Evolutionary conservation across 2,888 invertebrate species (phyloP), one percentile per base, ranked within the genome.

Genomic region (Acleris cristana): DNA sequence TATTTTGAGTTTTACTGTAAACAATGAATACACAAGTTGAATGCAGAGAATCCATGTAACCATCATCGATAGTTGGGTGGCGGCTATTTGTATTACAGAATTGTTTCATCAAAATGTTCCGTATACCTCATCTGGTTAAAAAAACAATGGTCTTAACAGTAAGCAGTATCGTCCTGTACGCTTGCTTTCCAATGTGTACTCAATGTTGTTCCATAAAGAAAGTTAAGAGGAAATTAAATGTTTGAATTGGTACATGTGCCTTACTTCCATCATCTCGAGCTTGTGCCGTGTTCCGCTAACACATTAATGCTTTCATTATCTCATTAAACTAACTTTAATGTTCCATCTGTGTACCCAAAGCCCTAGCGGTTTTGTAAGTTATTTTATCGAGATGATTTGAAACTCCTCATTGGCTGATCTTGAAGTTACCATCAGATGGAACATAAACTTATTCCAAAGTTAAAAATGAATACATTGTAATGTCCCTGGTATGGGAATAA

Each of bases 221-320:
- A 16, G 44, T 40, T 18, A 40, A 45, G 19, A 21, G 16, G n/a
- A 30, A 44, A 56, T 30, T 44, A 21, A 19, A 21, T 55, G 16
- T 40, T 23, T 44, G n/a, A 34, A 21, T 60, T 60, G 48, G 65
- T 65, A 65, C 30, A 61, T 61, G 48, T 64, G 51, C 34, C 57
- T 65, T 57, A 58, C 48, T 61, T 61, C 44, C 51, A 70, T 78
- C 77, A 80, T 80, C 72, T 78, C 71, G 69, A 79, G 88, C 88
- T 86, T 86, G 74, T 85, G 83, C 88, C 83, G 82, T 87, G 84
- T 84, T 81, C 73, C 75, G 87, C 89, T 87, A 86, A 86, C 84
- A 89, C 84, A 84, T 82, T 60, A 79, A 78, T 72, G 87, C 88
- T 86, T 76, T 81, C 76, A 79, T 84, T 81, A 88, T 85, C 76